Base-by-base conservation (phyloP, 2,888 invertebrate species). In the Amphipyra berbera region DNA sequence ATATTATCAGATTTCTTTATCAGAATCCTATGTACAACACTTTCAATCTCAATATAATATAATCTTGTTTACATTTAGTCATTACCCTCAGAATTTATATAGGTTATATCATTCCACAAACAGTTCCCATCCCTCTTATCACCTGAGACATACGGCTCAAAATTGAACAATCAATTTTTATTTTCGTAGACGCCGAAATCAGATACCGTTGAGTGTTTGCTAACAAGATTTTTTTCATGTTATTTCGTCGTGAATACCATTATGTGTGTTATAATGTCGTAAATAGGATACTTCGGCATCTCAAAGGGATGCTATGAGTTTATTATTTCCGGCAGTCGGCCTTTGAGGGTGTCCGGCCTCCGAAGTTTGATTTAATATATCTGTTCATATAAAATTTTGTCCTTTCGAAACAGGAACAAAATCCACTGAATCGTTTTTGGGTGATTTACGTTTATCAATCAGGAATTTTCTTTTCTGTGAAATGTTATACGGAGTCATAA, bases 231-330 rank as follows among this genome's bases (percentile, higher is more conserved):
- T 73, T 21, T 74, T 71, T 71, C 68, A 68, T 71, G 79, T 73
- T 73, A 64, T 72, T 63, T 72, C 61, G 46, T 61, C 57, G 61
- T 74, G 72, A 74, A 77, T 79, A 70, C 33, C 58, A 74, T 75
- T 79, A 73, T 68, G 42, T 72, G 56, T 65, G 80, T 70, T 66
- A 64, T 73, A 73, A 76, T 73, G 57, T 70, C 62, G 68, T 76
- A 74, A 80, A 79, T 72, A 64, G 56, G 72, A 78, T 78, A 72
- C 76, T 72, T 71, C 56, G 70, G 61, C 50, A 46, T 45, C 61
- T 78, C 81, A 80, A 79, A 81, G 74, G 61, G 62, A 81, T 72
- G 63, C 74, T 71, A 68, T 61, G 68, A 66, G 68, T 81, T 81
- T 78, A 81, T 78, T 71, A 79, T 79, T 78, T 79, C 79, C 79